Conservation (phyloP, 2,888 invertebrate genomes). For the Aspidapion aeneum region DNA sequence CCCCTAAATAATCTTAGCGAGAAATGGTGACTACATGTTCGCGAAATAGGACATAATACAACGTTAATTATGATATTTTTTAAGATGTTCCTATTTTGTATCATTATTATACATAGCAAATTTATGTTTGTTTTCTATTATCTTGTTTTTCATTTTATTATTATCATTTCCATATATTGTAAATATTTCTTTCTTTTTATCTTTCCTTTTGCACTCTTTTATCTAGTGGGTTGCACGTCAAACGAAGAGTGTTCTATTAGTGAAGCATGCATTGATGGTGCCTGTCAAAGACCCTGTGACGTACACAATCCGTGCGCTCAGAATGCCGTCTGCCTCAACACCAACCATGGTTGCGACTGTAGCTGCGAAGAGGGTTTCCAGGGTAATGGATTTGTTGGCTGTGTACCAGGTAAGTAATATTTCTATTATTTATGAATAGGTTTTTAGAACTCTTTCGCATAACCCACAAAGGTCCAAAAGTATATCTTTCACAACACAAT, state of each 20-base stretch:
- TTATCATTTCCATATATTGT: constrained; percentile 15
- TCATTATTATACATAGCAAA: constrained; percentile 9
- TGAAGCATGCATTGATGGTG: constrained; percentile 81
- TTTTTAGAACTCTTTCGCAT: too few relatives aligned
- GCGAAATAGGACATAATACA: too few relatives aligned
- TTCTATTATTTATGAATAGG: too few relatives aligned
- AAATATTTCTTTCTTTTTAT: constrained; percentile 30
- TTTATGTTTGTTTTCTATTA: constrained; percentile 3
- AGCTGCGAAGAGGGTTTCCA: constrained; percentile 82
- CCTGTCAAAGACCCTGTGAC: constrained; percentile 85
- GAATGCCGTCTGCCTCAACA: constrained; percentile 83
- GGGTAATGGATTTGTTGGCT: constrained; percentile 81
- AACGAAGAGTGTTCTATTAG: constrained; percentile 83
- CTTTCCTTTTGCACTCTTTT: constrained; percentile 34
- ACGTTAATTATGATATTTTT: too few relatives aligned
- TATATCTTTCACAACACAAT: too few relatives aligned
- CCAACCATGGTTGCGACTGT: constrained; percentile 83
- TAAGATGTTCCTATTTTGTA: too few relatives aligned
- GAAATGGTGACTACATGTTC: too few relatives aligned
- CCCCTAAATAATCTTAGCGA: too few relatives aligned
- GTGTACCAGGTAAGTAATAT: constrained; percentile 72
- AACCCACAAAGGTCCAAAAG: too few relatives aligned
- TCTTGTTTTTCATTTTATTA: neutral
- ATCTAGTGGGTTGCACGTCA: constrained; percentile 76
- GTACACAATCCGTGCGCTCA: constrained; percentile 79